Base-by-base conservation (phyloP, 2,888 invertebrate species). In the Zygaena filipendulae region DNA sequence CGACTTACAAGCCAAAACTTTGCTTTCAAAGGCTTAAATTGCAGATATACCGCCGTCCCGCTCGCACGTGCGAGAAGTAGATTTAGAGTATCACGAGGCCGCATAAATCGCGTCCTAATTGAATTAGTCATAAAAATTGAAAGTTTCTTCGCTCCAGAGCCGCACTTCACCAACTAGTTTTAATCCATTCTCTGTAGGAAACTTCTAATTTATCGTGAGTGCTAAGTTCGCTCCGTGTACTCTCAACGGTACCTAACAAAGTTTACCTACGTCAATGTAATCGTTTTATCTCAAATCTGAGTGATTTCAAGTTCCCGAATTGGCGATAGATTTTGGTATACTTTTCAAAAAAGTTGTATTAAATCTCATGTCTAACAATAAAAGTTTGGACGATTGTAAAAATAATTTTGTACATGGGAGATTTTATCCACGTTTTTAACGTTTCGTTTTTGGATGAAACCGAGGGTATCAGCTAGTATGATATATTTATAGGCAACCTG, bases 121-220 rank as follows among this genome's bases (percentile, higher is more conserved):
- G 62, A 71, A 66, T 75, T 74, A 70, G 69, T 77, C 72, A 75
- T 77, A 79, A 75, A 77, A 77, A 77, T 72, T 74, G 66, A 68
- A 77, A 77, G 70, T 75, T 74, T 64, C 47, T 45, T 49, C 59
- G 53, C 59, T 62, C 49, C 63, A 59, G 61, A 59, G 60, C 59
- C 61, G 57, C 59, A 69, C 61, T 70, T 62, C 47, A 51, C 60
- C 43, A 63, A 68, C 62, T 77, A 72, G 71, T 69, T 75, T 74
- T 71, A 79, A 75, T 75, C 74, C 71, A 72, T 72, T 75, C 71
- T 63, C 59, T 60, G 67, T 58, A 71, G 57, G 67, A 61, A 71
- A 70, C 62, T 75, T 74, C 60, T 77, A 77, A 79, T 77, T 77
- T 74, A 77, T 71, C 64, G 70, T 58, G 64, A 77, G 79, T 79